These are phyloP conservation scores for Antennarius maculatus DNA, from an alignment of 2,797 vertebrate species.

Conservation along the genomic window DNA sequence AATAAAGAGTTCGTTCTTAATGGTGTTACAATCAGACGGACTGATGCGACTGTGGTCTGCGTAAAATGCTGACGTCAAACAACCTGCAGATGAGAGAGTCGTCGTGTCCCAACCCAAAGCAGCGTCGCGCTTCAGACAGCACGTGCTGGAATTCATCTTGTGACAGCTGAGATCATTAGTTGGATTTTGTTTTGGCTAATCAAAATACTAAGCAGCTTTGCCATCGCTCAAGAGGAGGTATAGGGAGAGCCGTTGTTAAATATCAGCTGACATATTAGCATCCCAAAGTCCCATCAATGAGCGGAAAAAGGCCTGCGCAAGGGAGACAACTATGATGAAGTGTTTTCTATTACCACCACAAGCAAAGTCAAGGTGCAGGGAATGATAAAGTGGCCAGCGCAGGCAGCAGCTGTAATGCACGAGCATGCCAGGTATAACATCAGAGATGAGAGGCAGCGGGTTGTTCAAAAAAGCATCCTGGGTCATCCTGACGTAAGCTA, in stretches of 20 bases:
- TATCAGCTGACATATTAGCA: conserved; percentile 55
- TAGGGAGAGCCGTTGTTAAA: conserved; percentile 44
- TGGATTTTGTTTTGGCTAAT: conserved; percentile 62
- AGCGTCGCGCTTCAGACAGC: conserved; percentile 37
- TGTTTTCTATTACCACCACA: conserved; percentile 64
- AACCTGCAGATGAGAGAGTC: conserved; percentile 47
- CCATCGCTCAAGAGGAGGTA: conserved; percentile 51
- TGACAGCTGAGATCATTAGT: conserved; percentile 65
- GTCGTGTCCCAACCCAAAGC: conserved; percentile 58
- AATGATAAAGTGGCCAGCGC: conserved; percentile 47
- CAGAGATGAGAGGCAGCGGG: conserved; percentile 45
- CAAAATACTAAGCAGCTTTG: conserved; percentile 61
- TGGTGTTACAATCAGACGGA: conserved; percentile 38
- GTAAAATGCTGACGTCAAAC: conserved; percentile 50
- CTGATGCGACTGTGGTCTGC: conserved; percentile 26
- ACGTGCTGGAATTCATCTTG: conserved; percentile 62
- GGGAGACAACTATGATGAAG: conserved; percentile 64
- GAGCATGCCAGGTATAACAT: conserved; percentile 47
- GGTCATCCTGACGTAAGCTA: conserved; percentile 47
- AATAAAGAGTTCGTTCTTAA: conserved; percentile 25
- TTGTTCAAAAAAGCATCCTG: conserved; percentile 42
- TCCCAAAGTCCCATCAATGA: conserved; percentile 55
- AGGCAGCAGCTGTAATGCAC: conserved; percentile 37
- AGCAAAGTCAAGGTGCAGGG: conserved; percentile 51
- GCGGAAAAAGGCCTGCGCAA: conserved; percentile 31